Percentiles rank a stretch among this genome's conserved stretches.
Evolutionary conservation across 1,140 invertebrate species (phyloP).

Genomic region (Olivierus martensii): DNA sequence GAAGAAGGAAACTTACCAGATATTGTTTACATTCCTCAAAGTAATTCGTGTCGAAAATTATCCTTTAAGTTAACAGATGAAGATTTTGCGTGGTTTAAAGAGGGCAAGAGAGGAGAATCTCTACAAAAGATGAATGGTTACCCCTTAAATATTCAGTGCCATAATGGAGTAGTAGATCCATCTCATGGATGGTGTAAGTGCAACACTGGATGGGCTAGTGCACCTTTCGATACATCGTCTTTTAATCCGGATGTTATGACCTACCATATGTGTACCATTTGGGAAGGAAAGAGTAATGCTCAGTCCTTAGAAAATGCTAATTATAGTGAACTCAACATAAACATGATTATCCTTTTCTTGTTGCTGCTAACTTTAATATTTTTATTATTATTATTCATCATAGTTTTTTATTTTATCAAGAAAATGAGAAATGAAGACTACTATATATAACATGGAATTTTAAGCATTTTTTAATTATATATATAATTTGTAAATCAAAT

Average conservation of each 20-base stretch:
- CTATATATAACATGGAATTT: too few relatives aligned
- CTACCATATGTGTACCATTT: conserved; percentile 16
- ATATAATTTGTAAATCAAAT: too few relatives aligned
- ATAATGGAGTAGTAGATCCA: conserved; percentile 1
- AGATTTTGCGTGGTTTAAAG: conserved; percentile 2
- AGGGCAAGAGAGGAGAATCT: conserved; percentile 2
- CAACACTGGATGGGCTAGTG: conserved; percentile 9
- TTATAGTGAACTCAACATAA: too few relatives aligned
- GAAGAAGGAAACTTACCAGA: conserved; percentile 4
- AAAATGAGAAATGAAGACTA: too few relatives aligned
- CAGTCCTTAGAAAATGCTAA: too few relatives aligned
- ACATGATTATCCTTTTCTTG: too few relatives aligned
- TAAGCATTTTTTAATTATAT: too few relatives aligned
- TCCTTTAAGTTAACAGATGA: neutral
- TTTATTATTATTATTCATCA: too few relatives aligned
- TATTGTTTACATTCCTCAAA: neutral
- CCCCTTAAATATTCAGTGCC: conserved; percentile 5
- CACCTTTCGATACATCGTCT: conserved; percentile 1
- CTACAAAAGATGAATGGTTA: too few relatives aligned
- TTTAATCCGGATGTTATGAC: conserved; percentile 12
- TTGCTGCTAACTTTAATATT: too few relatives aligned
- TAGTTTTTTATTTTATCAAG: too few relatives aligned
- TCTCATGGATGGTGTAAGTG: conserved; percentile 8
- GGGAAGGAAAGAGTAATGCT: too few relatives aligned
- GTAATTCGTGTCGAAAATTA: neutral